These are phyloP conservation scores for Halictus rubicundus DNA, from an alignment of 1,140 invertebrate species.

Conservation along the genomic window DNA sequence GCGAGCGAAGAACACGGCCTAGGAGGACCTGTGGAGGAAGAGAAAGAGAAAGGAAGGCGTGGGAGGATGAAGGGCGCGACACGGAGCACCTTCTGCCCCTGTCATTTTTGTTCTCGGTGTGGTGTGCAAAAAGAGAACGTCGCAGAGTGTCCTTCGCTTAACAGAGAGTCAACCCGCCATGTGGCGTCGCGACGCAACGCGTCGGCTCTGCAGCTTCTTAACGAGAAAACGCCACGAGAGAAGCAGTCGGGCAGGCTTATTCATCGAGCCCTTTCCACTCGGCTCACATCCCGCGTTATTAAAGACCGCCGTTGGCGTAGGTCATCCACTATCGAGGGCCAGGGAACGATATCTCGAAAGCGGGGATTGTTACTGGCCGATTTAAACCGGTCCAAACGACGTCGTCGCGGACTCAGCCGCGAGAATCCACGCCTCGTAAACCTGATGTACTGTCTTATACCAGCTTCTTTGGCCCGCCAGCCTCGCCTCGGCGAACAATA, in stretches of 20 bases:
- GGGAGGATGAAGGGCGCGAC: too few relatives aligned
- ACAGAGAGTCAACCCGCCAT: constrained; percentile 35
- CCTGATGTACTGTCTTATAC: constrained; percentile 5
- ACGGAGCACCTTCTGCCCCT: not conserved
- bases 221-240: constrained; percentile 48
- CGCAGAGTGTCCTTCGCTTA: constrained; percentile 23
- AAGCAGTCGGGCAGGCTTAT: constrained; percentile 24
- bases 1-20: too few relatives aligned
- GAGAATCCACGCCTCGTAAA: constrained; percentile 13
- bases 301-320: constrained; percentile 28
- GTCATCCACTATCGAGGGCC: constrained; percentile 17
- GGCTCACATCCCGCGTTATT: constrained; percentile 16
- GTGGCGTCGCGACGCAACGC: too few relatives aligned
- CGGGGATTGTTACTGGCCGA: not conserved
- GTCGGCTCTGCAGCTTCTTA: constrained; percentile 34
- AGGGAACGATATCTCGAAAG: not conserved
- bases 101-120: constrained; percentile 13
- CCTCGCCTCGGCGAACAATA: not conserved
- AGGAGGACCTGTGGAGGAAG: not conserved
- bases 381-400: not conserved
- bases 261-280: constrained; percentile 44
- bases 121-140: constrained; percentile 17
- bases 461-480: not conserved
- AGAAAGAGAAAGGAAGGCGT: too few relatives aligned
- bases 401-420: not conserved